phyloP scores from a whole-genome alignment of 2,797 vertebrate species.

The Peromyscus aztecus region DNA sequence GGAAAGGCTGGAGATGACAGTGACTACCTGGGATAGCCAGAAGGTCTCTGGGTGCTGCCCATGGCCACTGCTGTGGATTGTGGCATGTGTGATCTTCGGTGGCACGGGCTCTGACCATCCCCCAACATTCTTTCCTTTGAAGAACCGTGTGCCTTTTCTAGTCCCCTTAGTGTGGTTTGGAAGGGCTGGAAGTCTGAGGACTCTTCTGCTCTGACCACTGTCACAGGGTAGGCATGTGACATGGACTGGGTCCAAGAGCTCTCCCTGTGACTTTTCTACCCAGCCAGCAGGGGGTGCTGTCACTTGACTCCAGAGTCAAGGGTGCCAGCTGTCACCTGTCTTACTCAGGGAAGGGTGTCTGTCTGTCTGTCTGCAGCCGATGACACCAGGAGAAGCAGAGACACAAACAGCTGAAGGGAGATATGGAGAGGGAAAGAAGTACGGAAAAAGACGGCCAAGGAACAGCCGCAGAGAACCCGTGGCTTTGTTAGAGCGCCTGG shows the following conservation, averaged over 20 bases:
- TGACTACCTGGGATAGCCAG: fast-evolving
- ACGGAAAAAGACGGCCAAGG: neutral
- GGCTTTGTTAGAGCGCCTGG: neutral
- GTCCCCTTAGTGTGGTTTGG: neutral
- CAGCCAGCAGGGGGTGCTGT: constrained; percentile 55
- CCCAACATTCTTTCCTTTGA: neutral
- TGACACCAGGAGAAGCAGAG: neutral
- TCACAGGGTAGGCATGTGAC: neutral
- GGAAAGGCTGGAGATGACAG: neutral
- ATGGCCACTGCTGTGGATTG: neutral
- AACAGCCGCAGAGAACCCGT: neutral
- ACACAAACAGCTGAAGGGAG: neutral
- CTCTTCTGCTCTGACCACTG: neutral
- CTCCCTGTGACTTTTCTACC: neutral
- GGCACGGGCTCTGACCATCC: neutral
- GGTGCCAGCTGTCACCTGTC: neutral
- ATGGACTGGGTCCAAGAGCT: neutral
- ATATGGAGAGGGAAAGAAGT: neutral
- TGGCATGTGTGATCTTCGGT: neutral
- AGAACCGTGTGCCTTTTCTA: neutral
- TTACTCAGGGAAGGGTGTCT: neutral
- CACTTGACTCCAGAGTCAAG: neutral
- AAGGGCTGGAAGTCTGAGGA: neutral
- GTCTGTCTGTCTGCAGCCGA: neutral
- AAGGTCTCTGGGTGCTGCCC: neutral